Evolutionary conservation across 2,797 vertebrate species (phyloP), one percentile per base, ranked within the genome.

Genomic region (Tamandua tetradactyla): DNA sequence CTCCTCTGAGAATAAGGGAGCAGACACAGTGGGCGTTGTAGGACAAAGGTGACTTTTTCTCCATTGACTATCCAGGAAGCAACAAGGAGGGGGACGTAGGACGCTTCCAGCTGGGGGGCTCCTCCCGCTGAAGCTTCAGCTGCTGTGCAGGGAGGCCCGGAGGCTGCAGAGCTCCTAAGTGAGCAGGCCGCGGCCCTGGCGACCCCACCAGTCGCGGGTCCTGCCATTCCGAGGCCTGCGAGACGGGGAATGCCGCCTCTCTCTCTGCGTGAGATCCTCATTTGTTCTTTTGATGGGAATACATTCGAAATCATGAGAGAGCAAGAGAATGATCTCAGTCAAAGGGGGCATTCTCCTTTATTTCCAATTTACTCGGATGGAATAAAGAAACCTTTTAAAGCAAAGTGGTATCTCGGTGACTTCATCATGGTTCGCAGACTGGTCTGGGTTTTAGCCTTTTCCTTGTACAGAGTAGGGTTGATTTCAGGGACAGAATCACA

Each of bases 1-100:
- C n/a, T n/a, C n/a, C 42, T 82, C 57, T 35, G 27, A 37, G 57
- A 84, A 59, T 35, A 62, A 71, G 30, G 52, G 79, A 25, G 37
- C 20, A 49, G 32, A 62, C 6, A 59, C 40, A 37, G 10, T 52
- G 55, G 86, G 32, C 81, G 72, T 0, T 49, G 55, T 82, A 81
- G 72, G 30, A 37, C 27, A 76, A 94, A 80, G 87, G 55, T 35
- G 69, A 91, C 37, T 40, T 92, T 85, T 84, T 27, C 66, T 87
- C 30, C 40, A 15, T 10, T 71, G 40, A 52, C 47, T n/a, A 49
- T 64, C 15, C 35, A 94, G 55, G 30, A 92, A 87, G 42, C 37
- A 87, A 27, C 2, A 7, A 55, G 72, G 27, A 66, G 47, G 42
- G 32, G 32, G n/a, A 74, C 35, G 47, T 17, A 52, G 76, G 87